Conservation (phyloP, 1,140 invertebrate genomes). For the Manduca sexta region DNA sequence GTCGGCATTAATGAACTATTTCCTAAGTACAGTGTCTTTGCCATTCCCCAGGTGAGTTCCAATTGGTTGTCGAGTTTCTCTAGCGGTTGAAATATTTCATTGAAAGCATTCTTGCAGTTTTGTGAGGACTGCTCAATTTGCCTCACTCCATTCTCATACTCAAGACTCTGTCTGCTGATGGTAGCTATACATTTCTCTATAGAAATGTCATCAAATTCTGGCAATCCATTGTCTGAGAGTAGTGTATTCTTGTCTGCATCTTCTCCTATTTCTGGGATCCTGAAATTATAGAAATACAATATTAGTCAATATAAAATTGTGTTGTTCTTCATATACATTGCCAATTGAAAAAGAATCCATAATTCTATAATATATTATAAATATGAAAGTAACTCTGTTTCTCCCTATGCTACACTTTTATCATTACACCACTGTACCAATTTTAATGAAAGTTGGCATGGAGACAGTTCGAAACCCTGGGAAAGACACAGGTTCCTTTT, state of each 20-base stretch:
- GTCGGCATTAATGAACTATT: constrained; percentile 86
- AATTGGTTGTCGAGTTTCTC: constrained; percentile 83
- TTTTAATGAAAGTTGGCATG: too few relatives aligned
- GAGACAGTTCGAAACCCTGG: too few relatives aligned
- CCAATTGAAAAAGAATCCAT: too few relatives aligned
- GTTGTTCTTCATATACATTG: too few relatives aligned
- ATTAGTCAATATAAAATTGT: too few relatives aligned
- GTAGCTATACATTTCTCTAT: constrained; percentile 87
- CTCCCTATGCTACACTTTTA: too few relatives aligned
- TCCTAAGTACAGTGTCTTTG: constrained; percentile 88
- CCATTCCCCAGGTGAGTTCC: constrained; percentile 89
- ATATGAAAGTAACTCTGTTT: too few relatives aligned
- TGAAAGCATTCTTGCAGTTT: constrained; percentile 77
- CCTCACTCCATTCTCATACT: constrained; percentile 85
- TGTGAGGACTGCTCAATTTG: constrained; percentile 75
- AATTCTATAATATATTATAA: too few relatives aligned
- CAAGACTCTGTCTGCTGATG: constrained; percentile 86
- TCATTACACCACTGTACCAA: too few relatives aligned
- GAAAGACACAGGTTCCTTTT: too few relatives aligned
- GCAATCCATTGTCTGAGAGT: constrained; percentile 81
- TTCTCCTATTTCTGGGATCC: constrained; percentile 92
- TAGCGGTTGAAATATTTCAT: constrained; percentile 83
- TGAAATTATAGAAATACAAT: constrained; percentile 60
- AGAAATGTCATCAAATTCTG: constrained; percentile 86
- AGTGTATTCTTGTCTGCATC: constrained; percentile 83